These are phyloP conservation scores for Phortica variegata DNA, from an alignment of 1,140 invertebrate species.

Conservation along the genomic window DNA sequence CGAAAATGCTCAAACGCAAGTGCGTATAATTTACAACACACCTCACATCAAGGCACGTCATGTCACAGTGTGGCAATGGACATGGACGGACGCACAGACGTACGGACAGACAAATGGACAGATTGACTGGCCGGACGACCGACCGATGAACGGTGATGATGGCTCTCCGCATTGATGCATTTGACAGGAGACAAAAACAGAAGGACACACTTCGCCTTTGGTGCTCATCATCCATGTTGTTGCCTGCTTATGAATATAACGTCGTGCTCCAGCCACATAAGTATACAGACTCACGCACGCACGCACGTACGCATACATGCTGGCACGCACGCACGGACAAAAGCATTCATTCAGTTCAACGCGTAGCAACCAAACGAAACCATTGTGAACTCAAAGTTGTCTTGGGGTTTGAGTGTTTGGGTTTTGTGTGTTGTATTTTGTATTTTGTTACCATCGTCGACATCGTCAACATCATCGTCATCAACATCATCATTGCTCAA, in stretches of 20 bases:
- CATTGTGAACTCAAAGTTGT: constrained; percentile 4
- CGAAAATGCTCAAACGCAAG: constrained; percentile 28
- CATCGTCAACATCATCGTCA: too few relatives aligned
- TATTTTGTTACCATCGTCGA: background rate
- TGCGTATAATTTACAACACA: constrained; percentile 41
- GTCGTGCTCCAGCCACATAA: constrained; percentile 5
- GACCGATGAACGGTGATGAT: too few relatives aligned
- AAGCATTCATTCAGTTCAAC: too few relatives aligned
- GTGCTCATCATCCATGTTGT: background rate
- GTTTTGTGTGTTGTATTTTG: background rate
- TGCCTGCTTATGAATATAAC: constrained; percentile 37
- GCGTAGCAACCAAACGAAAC: constrained; percentile 17
- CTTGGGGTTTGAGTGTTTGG: background rate
- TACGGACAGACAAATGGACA: background rate
- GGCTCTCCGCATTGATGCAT: constrained; percentile 2
- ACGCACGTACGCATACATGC: constrained; percentile 1
- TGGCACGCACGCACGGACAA: constrained; percentile 35
- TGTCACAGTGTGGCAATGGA: constrained; percentile 1
- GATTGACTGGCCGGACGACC: background rate
- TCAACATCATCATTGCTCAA: too few relatives aligned
- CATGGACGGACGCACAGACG: constrained; percentile 3
- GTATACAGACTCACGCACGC: background rate
- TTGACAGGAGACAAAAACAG: constrained; percentile 10
- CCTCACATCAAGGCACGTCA: constrained; percentile 11
- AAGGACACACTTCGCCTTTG: constrained; percentile 10